These are phyloP conservation scores for Cephus sareptanus DNA, from an alignment of 2,888 invertebrate species.

Conservation along the genomic window DNA sequence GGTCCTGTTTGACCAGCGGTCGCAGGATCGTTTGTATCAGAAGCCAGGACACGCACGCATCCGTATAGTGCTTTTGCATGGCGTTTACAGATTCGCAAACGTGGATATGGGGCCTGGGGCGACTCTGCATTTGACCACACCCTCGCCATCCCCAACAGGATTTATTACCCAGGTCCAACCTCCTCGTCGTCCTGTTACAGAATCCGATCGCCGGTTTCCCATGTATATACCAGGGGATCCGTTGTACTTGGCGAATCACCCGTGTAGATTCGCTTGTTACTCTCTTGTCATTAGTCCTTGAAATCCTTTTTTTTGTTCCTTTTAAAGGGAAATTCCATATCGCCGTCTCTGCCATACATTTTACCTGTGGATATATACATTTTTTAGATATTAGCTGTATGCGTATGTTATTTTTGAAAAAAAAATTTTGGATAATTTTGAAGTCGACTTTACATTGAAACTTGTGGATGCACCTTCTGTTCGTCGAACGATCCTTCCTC, in stretches of 20 bases:
- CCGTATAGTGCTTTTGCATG: constrained; percentile 7
- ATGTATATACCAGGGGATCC: constrained; percentile 45
- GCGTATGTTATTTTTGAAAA: not conserved
- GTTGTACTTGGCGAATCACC: not conserved
- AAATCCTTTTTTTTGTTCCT: not conserved
- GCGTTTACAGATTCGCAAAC: constrained; percentile 57
- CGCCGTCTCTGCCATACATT: not conserved
- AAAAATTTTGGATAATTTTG: not conserved
- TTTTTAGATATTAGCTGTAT: not conserved
- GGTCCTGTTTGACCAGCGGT: constrained; percentile 53
- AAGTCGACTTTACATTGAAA: not conserved
- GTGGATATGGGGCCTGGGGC: constrained; percentile 9
- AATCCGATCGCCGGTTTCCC: constrained; percentile 55
- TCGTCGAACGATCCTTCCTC: not conserved
- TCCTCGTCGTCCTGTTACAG: constrained; percentile 49
- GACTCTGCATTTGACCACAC: constrained; percentile 63
- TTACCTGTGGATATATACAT: not conserved
- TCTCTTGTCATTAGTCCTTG: not conserved
- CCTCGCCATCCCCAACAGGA: constrained; percentile 59
- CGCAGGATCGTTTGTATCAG: constrained; percentile 47
- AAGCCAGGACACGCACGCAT: not conserved
- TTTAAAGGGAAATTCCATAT: not conserved
- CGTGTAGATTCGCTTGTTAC: not conserved
- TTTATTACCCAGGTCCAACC: constrained; percentile 48
- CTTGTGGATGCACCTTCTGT: not conserved